A percentile compares a stretch with the other conserved stretches of the same genome.
Conservation (phyloP, 1,140 invertebrate genomes). For the Aphis craccivora region DNA sequence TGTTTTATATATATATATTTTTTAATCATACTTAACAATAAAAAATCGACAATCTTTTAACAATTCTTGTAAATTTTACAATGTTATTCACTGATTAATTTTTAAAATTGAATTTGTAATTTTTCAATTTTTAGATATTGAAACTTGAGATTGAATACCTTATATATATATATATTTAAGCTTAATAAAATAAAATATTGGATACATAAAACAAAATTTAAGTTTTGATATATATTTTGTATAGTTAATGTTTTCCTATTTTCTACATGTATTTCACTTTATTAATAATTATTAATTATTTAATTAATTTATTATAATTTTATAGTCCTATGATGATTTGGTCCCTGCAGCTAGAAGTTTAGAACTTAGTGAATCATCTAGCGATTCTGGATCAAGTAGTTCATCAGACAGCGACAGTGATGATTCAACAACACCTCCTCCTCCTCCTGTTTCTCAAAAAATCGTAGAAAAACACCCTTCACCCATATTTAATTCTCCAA, state of each 20-base stretch:
- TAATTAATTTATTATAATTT: too few relatives aligned
- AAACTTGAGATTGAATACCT: not conserved
- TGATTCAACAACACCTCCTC: slow-evolving; percentile 57
- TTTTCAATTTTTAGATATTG: not conserved
- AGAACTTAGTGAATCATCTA: slow-evolving; percentile 51
- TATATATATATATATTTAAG: not conserved
- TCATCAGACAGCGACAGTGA: slow-evolving; percentile 61
- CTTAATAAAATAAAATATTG: not conserved
- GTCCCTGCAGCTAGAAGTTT: slow-evolving; percentile 54
- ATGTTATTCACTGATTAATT: not conserved
- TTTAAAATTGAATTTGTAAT: not conserved
- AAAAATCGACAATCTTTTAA: not conserved
- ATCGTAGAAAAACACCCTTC: slow-evolving; percentile 27
- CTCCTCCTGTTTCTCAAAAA: slow-evolving; percentile 50
- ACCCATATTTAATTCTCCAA: slow-evolving; percentile 46
- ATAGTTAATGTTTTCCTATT: not conserved
- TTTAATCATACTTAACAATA: not conserved
- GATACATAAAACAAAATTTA: not conserved
- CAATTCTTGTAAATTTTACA: not conserved
- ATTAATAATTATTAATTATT: slow-evolving; percentile 13
- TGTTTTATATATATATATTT: not conserved
- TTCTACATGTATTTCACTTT: not conserved
- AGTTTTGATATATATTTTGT: not conserved
- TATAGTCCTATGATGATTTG: slow-evolving; percentile 35
- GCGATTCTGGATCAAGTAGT: slow-evolving; percentile 59